Evolutionary conservation across 2,113 vertebrate genomes (phyloP).

Genomic region (Notarius lentiginosus): DNA sequence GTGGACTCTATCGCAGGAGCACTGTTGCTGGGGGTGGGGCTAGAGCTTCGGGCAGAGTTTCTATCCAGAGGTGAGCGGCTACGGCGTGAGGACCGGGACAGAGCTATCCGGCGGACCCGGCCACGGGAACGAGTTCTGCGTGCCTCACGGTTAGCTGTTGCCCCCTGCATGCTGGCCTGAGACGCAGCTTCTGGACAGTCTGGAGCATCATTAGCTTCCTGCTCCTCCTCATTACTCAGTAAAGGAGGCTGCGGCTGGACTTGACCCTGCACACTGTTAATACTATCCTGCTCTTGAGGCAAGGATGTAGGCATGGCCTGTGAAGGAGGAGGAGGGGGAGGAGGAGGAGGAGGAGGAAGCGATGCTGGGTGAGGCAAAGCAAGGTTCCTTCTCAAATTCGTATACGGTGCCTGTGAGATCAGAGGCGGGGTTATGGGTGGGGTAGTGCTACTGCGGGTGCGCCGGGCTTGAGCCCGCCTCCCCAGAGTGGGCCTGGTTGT

Average conservation of each 20-base stretch:
- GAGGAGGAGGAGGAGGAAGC: slow-evolving; percentile 44
- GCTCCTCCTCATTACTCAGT: slow-evolving; percentile 65
- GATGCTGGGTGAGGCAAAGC: slow-evolving; percentile 55
- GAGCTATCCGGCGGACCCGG: slow-evolving; percentile 76
- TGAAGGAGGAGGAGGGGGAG: slow-evolving; percentile 36
- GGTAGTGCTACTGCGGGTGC: slow-evolving; percentile 77
- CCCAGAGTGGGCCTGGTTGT: slow-evolving; percentile 65
- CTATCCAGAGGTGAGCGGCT: slow-evolving; percentile 85
- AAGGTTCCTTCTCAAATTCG: slow-evolving; percentile 61
- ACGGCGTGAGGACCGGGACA: slow-evolving; percentile 77
- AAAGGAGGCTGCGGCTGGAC: slow-evolving; percentile 56
- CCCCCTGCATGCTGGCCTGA: slow-evolving; percentile 57
- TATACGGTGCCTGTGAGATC: slow-evolving; percentile 59
- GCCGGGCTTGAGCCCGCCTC: slow-evolving; percentile 71
- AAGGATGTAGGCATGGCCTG: slow-evolving; percentile 55
- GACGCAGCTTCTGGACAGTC: slow-evolving; percentile 65
- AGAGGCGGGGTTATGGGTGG: slow-evolving; percentile 61
- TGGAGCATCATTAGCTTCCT: slow-evolving; percentile 52
- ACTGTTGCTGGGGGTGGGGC: slow-evolving; percentile 52
- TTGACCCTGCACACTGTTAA: slow-evolving; percentile 37
- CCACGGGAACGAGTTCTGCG: slow-evolving; percentile 81
- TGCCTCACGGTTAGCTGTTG: slow-evolving; percentile 58
- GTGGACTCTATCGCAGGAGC: slow-evolving; percentile 33
- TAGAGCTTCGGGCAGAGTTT: slow-evolving; percentile 53
- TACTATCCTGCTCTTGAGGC: slow-evolving; percentile 62